phyloP scores from a whole-genome alignment of 2,888 invertebrate species.

The Thecophora atra region DNA sequence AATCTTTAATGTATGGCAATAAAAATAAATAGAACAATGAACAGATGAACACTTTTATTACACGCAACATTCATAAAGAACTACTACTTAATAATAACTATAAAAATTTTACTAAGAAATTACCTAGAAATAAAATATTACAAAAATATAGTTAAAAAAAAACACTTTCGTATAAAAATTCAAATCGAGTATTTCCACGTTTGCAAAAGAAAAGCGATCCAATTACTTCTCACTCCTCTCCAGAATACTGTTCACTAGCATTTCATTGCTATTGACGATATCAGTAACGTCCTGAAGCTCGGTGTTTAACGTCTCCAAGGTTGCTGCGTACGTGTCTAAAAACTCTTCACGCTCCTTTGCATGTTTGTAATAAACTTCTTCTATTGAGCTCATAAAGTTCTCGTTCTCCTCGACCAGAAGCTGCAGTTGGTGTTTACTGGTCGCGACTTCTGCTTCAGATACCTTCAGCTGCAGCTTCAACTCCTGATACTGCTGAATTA shows the following conservation, averaged over 20 bases:
- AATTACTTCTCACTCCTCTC: not conserved
- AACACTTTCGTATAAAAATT: no score
- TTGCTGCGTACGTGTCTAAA: slow-evolving; percentile 26
- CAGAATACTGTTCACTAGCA: slow-evolving; percentile 22
- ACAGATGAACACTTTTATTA: no score
- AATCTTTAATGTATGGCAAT: slow-evolving; percentile 27
- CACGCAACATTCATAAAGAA: not conserved
- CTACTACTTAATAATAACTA: no score
- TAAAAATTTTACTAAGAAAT: no score
- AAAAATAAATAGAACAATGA: slow-evolving; percentile 22
- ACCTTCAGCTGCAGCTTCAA: slow-evolving; percentile 35
- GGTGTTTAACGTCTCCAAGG: slow-evolving; percentile 22
- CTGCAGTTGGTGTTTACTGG: slow-evolving; percentile 28
- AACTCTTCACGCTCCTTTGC: slow-evolving; percentile 36
- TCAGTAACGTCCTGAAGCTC: slow-evolving; percentile 20
- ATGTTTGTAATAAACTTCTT: slow-evolving; percentile 39
- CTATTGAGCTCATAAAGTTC: slow-evolving; percentile 45
- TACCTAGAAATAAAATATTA: no score
- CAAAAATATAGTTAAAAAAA: no score
- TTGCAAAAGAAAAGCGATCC: no score
- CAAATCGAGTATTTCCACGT: no score
- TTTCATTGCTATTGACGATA: slow-evolving; percentile 22
- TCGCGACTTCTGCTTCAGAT: slow-evolving; percentile 22
- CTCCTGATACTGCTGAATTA: slow-evolving; percentile 37
- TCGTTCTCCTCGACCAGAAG: slow-evolving; percentile 42